phyloP scores from a whole-genome alignment of 1,140 invertebrate genomes.

The Heliothis subflexa region DNA sequence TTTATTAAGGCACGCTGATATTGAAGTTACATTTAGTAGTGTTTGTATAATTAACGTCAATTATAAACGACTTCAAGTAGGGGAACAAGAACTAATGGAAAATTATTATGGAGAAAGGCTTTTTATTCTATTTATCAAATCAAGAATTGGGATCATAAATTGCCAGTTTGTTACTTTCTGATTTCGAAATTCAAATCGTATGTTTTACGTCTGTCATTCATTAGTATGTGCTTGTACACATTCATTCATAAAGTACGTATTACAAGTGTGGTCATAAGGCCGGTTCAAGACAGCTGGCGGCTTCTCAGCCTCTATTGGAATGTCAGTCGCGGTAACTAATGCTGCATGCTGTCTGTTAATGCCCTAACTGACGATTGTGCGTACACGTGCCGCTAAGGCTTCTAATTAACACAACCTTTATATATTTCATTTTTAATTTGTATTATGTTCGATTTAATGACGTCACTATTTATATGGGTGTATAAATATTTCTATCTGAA shows the following conservation, averaged over 20 bases:
- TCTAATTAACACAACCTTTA: conserved; percentile 47
- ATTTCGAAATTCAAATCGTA: neutral
- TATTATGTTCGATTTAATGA: conserved; percentile 8
- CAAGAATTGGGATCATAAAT: no score
- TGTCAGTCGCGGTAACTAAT: conserved; percentile 63
- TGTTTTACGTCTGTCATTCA: conserved; percentile 34
- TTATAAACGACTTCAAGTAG: no score
- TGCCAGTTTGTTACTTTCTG: no score
- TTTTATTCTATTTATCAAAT: no score
- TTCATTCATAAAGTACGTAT: conserved; percentile 61
- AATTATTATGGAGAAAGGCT: no score
- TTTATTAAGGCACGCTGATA: no score
- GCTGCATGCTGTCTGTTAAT: conserved; percentile 54
- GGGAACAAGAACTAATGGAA: no score
- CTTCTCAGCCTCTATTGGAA: conserved; percentile 59
- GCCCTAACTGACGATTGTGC: conserved; percentile 58
- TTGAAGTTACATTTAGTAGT: no score
- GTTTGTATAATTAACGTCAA: no score
- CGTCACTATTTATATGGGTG: conserved; percentile 1
- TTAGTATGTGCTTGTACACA: conserved; percentile 51
- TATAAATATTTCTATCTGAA: neutral
- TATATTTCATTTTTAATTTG: conserved; percentile 34
- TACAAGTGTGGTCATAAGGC: conserved; percentile 52
- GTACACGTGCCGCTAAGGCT: conserved; percentile 47
- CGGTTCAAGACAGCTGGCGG: conserved; percentile 55